Evolutionary conservation across 92 coral and sea anemone species (phyloP), one percentile per base, ranked within the genome.

Genomic region (Bergia puertoricense): DNA sequence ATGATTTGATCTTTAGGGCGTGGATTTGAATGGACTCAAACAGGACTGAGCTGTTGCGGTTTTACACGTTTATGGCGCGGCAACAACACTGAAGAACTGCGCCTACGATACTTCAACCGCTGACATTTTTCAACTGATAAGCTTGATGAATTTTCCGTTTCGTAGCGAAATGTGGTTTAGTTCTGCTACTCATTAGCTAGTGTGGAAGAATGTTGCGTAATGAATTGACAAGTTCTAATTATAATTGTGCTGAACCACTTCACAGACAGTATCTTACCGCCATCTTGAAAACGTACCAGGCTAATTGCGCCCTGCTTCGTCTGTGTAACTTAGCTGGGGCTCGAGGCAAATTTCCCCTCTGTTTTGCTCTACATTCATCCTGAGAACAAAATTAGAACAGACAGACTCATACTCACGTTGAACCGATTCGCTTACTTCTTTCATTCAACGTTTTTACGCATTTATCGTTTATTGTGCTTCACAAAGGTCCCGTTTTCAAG

Each of bases 1-100:
- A 46, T 84, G 78, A 50, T 84, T 84, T 84, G 87, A 84, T 84
- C 87, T 84, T 16, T 84, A 84, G 87, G 87, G 79, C 87, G 30
- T 84, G 87, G 87, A 84, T 84, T 69, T 84, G 79, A 84, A 54
- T 10, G 87, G 77, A 84, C 78, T 42, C 46, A 46, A 45, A 84
- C 87, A 46, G 36, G 85, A 39, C 87, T 84, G 87, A 84, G 20
- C 66, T 46, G 73, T 14, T n/a, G 39, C 69, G 77, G 59, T 69
- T 84, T 84, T 8, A 82, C 86, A 66, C 56, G 51, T 69, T 66
- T 16, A 69, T 42, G 68, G 79, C 65, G 79, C 79, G 56, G 39
- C 87, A 71, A 71, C 79, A 54, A 84, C 57, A 69, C 85, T 23
- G 83, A 57, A 68, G 86, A 81, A 71, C 42, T 66, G 86, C 50